Base-by-base conservation (phyloP, 2,113 vertebrate species). In the Syngnathus floridae region DNA sequence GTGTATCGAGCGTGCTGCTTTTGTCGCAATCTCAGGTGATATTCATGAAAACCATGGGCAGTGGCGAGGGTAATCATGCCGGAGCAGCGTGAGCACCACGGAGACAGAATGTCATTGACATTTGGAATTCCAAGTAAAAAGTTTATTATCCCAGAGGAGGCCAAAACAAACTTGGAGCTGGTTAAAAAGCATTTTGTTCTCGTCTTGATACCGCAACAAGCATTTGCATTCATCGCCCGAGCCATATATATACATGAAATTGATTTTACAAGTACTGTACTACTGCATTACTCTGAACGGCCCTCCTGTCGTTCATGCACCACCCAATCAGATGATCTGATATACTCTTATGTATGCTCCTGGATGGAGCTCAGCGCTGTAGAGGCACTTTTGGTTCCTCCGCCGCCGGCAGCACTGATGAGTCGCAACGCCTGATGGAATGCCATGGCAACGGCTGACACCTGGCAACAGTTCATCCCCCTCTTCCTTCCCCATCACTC, bases 361-460 rank as follows among this genome's bases (percentile, higher is more conserved):
- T 17, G 35, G 52, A 73, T 66, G 67, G 82, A 90, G 86, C 84
- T 82, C 88, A 83, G 79, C 31, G 67, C 73, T 75, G 82, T 80
- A 71, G 70, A 82, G 74, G 72, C 77, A 76, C 84, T 85, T 84
- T 81, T 54, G 21, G 73, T 81, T 84, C 70, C 81, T 81, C 74
- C 70, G 17, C 64, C 11, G 14, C 48, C 67, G 72, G 77, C 80
- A 70, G 86, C 93, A 91, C 76, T 19, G 75, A 63, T 49, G 73
- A 73, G 91, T 90, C 84, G 84, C 92, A 90, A 92, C 90, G 91
- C 92, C 92, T 93, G 94, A 95, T 93, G 91, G 92, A 96, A 94
- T 91, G 90, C 93, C 92, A 92, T 94, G 93, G 93, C 95, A 97
- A 96, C 92, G 88, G 91, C 90, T 94, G 93, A 93, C 94, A 95